Evolutionary conservation across 92 coral and sea anemone species (phyloP), one percentile per base, ranked within the genome.

Genomic region (Scolanthus callimorphus): DNA sequence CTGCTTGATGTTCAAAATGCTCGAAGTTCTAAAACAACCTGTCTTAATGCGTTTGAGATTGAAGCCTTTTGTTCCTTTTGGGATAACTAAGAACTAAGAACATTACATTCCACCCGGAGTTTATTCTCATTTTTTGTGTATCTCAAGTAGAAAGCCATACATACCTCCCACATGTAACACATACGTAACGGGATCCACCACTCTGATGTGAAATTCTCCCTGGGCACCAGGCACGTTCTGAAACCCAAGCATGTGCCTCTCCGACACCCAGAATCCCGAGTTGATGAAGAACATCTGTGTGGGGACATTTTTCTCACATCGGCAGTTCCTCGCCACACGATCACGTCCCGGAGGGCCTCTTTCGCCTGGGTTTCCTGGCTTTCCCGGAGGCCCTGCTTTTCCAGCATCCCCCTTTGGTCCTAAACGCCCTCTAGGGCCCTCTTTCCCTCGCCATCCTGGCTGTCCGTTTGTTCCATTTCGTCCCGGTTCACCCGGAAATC

Each of bases 151-250:
- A n/a, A n/a, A n/a, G n/a, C n/a, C n/a, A n/a, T 2, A 54, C 81
- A n/a, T 53, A 88, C 96, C 96, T 47, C 96, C 96, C 51, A 88
- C 63, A 39, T 88, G 96, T 20, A 88, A 76, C 15, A 78, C 65
- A 52, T 88, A 88, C 1, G 96, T 88, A 8, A 83, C 78, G 6
- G 96, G 96, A 0, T 54, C 83, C 6, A 73, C 69, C 11, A 83
- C 63, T 11, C 31, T 73, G 65, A 88, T 57, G 17, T 88, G 90
- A 48, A 83, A 88, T 20, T 67, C 82, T 8, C 96, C 96, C 20
- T 55, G 4, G 20, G 96, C 96, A 19, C 64, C 38, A 23, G 77
- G 69, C 24, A 88, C 96, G 41, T 83, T 70, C 29, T 83, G 79
- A 25, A 83, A 88, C 17, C 96, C 96, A n/a, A 71, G n/a, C 96